phyloP scores from a whole-genome alignment of 2,888 invertebrate species.

The Meganola albula region DNA sequence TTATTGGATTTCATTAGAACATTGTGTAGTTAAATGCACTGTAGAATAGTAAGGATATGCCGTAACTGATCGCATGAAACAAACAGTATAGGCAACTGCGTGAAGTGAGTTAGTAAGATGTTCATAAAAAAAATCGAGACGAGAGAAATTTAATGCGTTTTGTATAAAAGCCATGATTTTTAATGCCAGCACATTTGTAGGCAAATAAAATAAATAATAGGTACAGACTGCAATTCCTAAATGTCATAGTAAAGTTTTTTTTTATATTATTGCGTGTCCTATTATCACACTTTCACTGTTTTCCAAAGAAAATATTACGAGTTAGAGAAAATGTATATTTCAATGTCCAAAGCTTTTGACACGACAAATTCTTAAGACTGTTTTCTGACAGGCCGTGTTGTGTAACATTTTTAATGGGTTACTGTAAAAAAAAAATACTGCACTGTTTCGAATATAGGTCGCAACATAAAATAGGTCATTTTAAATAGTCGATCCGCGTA shows the following conservation, averaged over 20 bases:
- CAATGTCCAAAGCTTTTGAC: constrained; percentile 45
- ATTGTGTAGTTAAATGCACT: constrained; percentile 38
- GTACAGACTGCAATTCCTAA: too few relatives aligned
- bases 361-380: constrained; percentile 46
- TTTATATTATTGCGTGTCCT: constrained; percentile 16
- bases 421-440: constrained; percentile 50
- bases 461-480: constrained; percentile 63
- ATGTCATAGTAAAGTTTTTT: too few relatives aligned
- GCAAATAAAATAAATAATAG: too few relatives aligned
- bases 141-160: too few relatives aligned
- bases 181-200: too few relatives aligned
- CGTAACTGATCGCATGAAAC: too few relatives aligned
- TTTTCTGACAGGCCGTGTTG: constrained; percentile 61
- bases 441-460: constrained; percentile 68
- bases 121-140: too few relatives aligned
- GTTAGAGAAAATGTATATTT: constrained; percentile 46
- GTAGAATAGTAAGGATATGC: constrained; percentile 37
- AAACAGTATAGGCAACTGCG: too few relatives aligned
- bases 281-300: constrained; percentile 22
- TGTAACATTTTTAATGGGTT: constrained; percentile 62
- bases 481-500: constrained; percentile 61
- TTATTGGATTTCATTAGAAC: constrained; percentile 61
- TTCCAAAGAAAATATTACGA: constrained; percentile 38
- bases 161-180: too few relatives aligned
- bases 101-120: too few relatives aligned